phyloP scores from a whole-genome alignment of 2,113 vertebrate species.

The Labrus mixtus region DNA sequence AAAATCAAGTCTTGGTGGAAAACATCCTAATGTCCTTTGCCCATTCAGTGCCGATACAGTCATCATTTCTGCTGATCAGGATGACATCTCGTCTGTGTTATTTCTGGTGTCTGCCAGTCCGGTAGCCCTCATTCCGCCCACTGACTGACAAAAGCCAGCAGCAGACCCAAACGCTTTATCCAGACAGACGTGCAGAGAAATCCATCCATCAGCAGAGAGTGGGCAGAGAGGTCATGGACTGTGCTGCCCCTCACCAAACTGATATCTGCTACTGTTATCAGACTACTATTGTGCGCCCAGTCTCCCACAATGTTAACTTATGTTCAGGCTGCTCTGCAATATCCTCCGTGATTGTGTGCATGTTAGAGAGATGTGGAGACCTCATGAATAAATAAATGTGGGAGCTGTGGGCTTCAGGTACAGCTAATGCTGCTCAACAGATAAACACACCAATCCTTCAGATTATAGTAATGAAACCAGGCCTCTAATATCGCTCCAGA shows the following conservation, averaged over 20 bases:
- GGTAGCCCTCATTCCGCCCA: slow-evolving; percentile 65
- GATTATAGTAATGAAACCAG: not conserved
- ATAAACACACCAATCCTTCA: slow-evolving; percentile 8
- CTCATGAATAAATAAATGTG: slow-evolving; percentile 17
- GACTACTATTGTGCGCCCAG: slow-evolving; percentile 34
- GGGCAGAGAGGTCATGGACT: slow-evolving; percentile 62
- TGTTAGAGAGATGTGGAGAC: slow-evolving; percentile 4
- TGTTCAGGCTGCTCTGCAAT: slow-evolving; percentile 16
- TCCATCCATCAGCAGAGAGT: slow-evolving; percentile 67
- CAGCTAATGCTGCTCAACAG: slow-evolving; percentile 17
- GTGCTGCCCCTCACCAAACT: slow-evolving; percentile 15
- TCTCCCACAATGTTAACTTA: slow-evolving; percentile 18
- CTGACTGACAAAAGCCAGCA: slow-evolving; percentile 70
- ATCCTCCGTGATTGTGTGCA: slow-evolving; percentile 5
- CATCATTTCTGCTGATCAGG: slow-evolving; percentile 66
- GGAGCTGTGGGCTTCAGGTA: not conserved
- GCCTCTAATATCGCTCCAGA: not conserved
- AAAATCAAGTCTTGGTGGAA: slow-evolving; percentile 3
- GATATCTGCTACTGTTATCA: slow-evolving; percentile 34
- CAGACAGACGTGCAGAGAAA: slow-evolving; percentile 57
- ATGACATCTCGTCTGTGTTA: slow-evolving; percentile 75
- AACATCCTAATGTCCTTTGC: slow-evolving; percentile 2
- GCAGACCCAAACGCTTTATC: slow-evolving; percentile 60
- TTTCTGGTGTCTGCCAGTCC: slow-evolving; percentile 69
- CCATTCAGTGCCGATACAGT: slow-evolving; percentile 47